Evolutionary conservation across 2,888 invertebrate genomes (phyloP), one percentile per base, ranked within the genome.

Genomic region (Nemurella pictetii): DNA sequence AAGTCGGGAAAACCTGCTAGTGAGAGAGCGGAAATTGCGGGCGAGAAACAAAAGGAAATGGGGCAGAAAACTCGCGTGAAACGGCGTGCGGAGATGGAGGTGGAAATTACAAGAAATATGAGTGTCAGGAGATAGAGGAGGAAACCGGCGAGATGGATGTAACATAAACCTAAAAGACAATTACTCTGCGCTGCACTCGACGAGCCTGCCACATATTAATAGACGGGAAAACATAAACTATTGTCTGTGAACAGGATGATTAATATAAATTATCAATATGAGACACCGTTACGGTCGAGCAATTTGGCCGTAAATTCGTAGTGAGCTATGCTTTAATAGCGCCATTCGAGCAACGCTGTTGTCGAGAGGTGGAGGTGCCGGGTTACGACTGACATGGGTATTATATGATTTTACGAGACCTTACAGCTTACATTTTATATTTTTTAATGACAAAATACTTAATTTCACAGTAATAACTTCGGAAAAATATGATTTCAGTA

Each of bases 61-160:
- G 72, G 29, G 82, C 27, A 82, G 82, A 82, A 82, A 55, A 72
- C 82, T 72, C 29, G 72, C 27, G 82, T 29, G 29, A 55, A 28
- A 55, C 5, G 9, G 20, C 55, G 55, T 55, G 55, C 29, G 25
- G 26, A 26, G 36, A 72, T 26, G 29, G 36, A 82, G 82, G 82
- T 82, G 82, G 55, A 82, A 82, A 82, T 72, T 36, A 82, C 28
- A 55, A 81, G 35, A 81, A 81, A 81, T 81, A 81, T 81, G 35
- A 81, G 55, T 35, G 81, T 36, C 36, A 72, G 82, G 25, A 82
- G 29, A 78, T 75, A 75, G 75, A 75, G n/a, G 28, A 55, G 75
- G 75, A 75, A 28, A 81, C 28, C 81, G 20, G 26, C 0, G 81
- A 81, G 28, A 81, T 80, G 26, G 55, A 81, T 35, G n/a, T 55